Evolutionary conservation across 2,888 invertebrate species (phyloP).

Genomic region (Lottia gigantea): DNA sequence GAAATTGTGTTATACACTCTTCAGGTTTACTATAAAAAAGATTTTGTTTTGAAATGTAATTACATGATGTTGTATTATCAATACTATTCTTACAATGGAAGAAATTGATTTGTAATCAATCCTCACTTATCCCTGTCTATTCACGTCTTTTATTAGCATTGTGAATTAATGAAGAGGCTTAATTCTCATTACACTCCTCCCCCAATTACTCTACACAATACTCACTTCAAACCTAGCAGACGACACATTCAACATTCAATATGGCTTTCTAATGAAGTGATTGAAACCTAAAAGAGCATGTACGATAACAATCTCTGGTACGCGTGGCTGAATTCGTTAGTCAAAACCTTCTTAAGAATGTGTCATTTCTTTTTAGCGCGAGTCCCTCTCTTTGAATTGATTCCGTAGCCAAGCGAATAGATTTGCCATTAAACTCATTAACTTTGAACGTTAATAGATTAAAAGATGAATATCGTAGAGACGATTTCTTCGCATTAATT

Average conservation of each 20-base stretch:
- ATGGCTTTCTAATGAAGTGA: constrained; percentile 11
- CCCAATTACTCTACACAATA: not conserved
- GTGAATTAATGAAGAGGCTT: constrained; percentile 5
- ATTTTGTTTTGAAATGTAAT: too few relatives aligned
- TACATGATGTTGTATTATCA: too few relatives aligned
- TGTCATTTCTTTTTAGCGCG: constrained; percentile 6
- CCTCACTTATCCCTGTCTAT: too few relatives aligned
- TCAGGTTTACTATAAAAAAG: too few relatives aligned
- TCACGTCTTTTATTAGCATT: too few relatives aligned
- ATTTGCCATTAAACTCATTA: constrained; percentile 11
- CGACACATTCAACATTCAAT: constrained; percentile 2
- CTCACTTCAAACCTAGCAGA: not conserved
- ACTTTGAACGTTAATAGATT: constrained; percentile 11
- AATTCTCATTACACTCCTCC: constrained; percentile 1
- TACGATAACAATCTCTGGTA: constrained; percentile 5
- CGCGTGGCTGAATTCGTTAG: constrained; percentile 10
- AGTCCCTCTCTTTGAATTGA: constrained; percentile 8
- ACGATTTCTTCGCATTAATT: constrained; percentile 2
- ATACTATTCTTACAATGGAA: too few relatives aligned
- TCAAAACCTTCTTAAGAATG: constrained; percentile 8
- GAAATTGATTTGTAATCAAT: too few relatives aligned
- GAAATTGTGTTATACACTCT: too few relatives aligned
- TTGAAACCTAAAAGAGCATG: constrained; percentile 9
- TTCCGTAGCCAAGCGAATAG: constrained; percentile 8
- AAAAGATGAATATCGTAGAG: not conserved